Evolutionary conservation across 1,140 invertebrate genomes (phyloP).

Genomic region (Apolygus lucorum): DNA sequence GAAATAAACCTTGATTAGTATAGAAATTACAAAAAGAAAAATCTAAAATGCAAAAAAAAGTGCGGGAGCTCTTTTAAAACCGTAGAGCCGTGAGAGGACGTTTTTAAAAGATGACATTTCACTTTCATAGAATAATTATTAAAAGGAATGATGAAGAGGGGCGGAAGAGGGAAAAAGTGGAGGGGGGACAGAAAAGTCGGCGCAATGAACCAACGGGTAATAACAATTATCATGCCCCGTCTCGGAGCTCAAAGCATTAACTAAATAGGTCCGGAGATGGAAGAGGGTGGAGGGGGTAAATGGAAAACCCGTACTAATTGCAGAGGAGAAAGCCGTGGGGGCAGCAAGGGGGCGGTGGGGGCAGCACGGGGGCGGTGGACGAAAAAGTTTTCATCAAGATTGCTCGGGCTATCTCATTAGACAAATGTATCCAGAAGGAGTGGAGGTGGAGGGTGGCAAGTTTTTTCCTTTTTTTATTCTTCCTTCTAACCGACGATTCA

Average conservation of each 20-base stretch:
- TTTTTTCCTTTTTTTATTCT: neutral
- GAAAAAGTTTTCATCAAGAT: slow-evolving; percentile 17
- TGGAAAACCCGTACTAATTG: slow-evolving; percentile 9
- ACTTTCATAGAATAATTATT: too few species aligned
- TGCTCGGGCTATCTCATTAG: slow-evolving; percentile 8
- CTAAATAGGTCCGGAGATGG: neutral
- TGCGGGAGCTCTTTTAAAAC: too few species aligned
- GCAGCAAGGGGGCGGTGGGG: neutral
- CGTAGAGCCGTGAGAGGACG: too few species aligned
- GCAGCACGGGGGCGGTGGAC: neutral
- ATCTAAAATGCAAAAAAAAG: too few species aligned
- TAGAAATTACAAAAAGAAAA: too few species aligned
- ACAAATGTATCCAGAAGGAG: slow-evolving; percentile 10
- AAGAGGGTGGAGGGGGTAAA: slow-evolving; percentile 1
- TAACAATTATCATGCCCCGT: slow-evolving; percentile 4
- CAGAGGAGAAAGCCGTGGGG: neutral
- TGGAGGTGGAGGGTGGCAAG: neutral
- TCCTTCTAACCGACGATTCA: slow-evolving; percentile 3
- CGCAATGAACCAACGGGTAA: slow-evolving; percentile 10
- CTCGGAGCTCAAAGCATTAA: slow-evolving; percentile 6
- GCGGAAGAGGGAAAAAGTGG: too few species aligned
- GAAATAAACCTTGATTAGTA: too few species aligned
- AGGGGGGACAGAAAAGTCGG: neutral
- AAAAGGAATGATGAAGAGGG: too few species aligned
- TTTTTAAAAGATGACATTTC: too few species aligned